Evolutionary conservation across 1,140 invertebrate species (phyloP).

Genomic region (Drosophila busckii): DNA sequence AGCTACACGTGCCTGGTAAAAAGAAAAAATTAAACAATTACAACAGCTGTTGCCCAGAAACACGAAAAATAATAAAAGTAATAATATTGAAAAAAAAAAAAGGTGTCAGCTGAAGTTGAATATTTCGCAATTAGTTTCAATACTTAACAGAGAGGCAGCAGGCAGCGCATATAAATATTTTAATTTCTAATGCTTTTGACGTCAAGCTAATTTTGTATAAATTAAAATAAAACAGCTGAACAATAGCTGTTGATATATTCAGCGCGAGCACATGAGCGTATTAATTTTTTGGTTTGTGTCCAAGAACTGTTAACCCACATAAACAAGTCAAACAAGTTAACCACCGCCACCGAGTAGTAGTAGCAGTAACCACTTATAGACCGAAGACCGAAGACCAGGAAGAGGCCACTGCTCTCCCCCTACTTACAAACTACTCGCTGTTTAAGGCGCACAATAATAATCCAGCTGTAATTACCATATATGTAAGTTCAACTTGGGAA

Average conservation of each 20-base stretch:
- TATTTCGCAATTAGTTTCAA: too few species aligned
- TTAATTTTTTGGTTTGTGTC: slow-evolving; percentile 33
- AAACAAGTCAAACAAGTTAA: slow-evolving; percentile 34
- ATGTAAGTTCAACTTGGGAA: slow-evolving; percentile 51
- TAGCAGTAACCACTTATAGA: slow-evolving; percentile 11
- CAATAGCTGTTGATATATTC: not conserved
- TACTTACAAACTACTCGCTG: slow-evolving; percentile 32
- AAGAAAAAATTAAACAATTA: too few species aligned
- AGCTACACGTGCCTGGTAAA: too few species aligned
- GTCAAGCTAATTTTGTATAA: slow-evolving; percentile 29
- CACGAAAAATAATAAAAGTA: too few species aligned
- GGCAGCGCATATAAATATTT: too few species aligned
- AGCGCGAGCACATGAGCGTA: not conserved
- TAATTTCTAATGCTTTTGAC: too few species aligned
- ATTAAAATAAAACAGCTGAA: slow-evolving; percentile 13
- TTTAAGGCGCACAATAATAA: slow-evolving; percentile 44
- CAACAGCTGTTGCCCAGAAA: too few species aligned
- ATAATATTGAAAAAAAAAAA: too few species aligned
- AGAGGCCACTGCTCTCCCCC: slow-evolving; percentile 12
- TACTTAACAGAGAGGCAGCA: too few species aligned
- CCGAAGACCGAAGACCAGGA: slow-evolving; percentile 40
- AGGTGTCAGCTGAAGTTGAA: too few species aligned
- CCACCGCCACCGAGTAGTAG: too few species aligned
- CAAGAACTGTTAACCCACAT: slow-evolving; percentile 68
- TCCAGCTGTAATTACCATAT: slow-evolving; percentile 61